phyloP scores from a whole-genome alignment of 2,888 invertebrate species.

The Metallyticus violacea region DNA sequence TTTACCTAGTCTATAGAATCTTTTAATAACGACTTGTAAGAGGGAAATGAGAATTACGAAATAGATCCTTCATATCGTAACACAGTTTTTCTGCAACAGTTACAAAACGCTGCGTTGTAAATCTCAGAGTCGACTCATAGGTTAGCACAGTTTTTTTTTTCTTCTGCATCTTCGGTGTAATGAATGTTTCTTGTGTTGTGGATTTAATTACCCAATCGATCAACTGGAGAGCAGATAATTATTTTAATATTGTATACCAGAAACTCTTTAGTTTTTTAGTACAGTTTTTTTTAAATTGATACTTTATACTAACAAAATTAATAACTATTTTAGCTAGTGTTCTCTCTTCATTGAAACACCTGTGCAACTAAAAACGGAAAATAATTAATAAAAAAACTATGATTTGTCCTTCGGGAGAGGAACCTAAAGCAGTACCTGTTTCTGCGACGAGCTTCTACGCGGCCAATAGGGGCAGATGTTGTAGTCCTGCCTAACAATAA shows the following conservation, averaged over 20 bases:
- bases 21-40: too few relatives aligned
- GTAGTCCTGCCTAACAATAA: too few relatives aligned
- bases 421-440: neutral
- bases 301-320: neutral
- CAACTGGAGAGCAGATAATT: neutral
- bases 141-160: neutral
- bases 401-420: neutral
- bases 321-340: neutral
- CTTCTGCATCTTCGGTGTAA: neutral
- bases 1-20: too few relatives aligned
- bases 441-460: neutral
- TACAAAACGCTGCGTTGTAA: neutral
- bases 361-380: neutral
- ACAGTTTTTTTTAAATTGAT: neutral
- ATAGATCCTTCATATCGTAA: too few relatives aligned
- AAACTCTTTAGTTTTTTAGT: neutral
- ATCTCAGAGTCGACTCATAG: neutral
- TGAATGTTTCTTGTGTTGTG: neutral
- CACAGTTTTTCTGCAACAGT: too few relatives aligned
- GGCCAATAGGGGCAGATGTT: neutral
- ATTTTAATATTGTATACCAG: neutral
- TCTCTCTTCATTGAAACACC: neutral
- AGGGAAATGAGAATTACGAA: too few relatives aligned
- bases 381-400: neutral
- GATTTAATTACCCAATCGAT: neutral